phyloP scores from a whole-genome alignment of 2,113 vertebrate species.

The Callospermophilus lateralis region DNA sequence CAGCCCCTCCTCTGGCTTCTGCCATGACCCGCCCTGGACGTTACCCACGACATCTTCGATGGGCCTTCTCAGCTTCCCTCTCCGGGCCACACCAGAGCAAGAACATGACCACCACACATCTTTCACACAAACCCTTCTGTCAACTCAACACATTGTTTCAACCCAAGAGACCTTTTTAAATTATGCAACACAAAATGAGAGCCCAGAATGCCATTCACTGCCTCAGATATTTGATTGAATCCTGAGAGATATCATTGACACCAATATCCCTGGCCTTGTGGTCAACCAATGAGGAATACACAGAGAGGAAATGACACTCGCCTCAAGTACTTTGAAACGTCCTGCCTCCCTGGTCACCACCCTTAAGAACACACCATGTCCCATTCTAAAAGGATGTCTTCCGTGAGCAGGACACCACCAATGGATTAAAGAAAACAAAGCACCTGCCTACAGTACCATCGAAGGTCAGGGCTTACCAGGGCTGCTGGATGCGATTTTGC shows the following conservation, averaged over 20 bases:
- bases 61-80: slow-evolving; percentile 29
- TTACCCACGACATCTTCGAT: background rate
- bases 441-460: background rate
- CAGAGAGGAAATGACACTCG: slow-evolving; percentile 28
- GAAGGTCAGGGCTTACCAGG: background rate
- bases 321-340: background rate
- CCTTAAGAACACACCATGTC: background rate
- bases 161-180: slow-evolving; percentile 33
- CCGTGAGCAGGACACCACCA: background rate
- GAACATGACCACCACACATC: slow-evolving; percentile 34
- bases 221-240: slow-evolving; percentile 20
- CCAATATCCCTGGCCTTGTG: background rate
- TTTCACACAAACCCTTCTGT: slow-evolving; percentile 65
- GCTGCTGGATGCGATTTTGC: slow-evolving; percentile 21
- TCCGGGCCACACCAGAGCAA: background rate
- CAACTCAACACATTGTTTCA: slow-evolving; percentile 29
- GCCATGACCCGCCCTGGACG: accelerated
- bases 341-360: background rate
- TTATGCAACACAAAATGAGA: background rate
- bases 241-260: slow-evolving; percentile 47
- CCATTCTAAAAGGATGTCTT: background rate
- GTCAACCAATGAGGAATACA: background rate
- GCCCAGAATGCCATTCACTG: slow-evolving; percentile 43
- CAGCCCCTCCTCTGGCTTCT: background rate
- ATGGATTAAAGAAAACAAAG: background rate